phyloP scores from a whole-genome alignment of 2,888 invertebrate genomes.

The Dicyrtomina minuta region DNA sequence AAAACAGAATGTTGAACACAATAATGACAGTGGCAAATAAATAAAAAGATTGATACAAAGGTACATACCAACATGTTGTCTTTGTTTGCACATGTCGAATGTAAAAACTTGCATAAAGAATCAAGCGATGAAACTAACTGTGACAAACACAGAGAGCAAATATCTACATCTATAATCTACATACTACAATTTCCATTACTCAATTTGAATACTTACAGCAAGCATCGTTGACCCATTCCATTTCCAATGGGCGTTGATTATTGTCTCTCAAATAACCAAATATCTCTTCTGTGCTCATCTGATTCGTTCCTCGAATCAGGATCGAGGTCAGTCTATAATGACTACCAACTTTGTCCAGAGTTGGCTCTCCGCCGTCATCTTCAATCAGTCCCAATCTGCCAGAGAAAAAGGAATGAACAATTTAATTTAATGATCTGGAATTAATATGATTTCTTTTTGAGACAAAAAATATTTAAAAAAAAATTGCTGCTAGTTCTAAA shows the following conservation, averaged over 20 bases:
- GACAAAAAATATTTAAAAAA: background rate
- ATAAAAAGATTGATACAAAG: too few species aligned
- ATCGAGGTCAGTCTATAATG: slow-evolving; percentile 71
- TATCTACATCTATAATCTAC: background rate
- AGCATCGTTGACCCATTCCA: slow-evolving; percentile 79
- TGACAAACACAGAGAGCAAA: too few species aligned
- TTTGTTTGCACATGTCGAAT: too few species aligned
- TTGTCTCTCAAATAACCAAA: slow-evolving; percentile 76
- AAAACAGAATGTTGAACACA: too few species aligned
- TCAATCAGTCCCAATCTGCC: slow-evolving; percentile 42
- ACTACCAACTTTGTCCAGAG: slow-evolving; percentile 57
- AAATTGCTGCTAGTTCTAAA: background rate
- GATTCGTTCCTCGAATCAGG: slow-evolving; percentile 72
- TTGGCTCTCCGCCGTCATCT: slow-evolving; percentile 44
- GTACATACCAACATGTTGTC: too few species aligned
- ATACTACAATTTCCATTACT: background rate
- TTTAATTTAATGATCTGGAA: background rate
- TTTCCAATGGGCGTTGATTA: slow-evolving; percentile 65
- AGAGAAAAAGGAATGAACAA: background rate
- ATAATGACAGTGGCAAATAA: too few species aligned
- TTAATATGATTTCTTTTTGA: background rate
- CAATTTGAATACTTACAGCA: too few species aligned
- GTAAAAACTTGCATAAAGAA: too few species aligned
- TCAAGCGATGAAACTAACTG: too few species aligned
- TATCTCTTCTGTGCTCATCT: slow-evolving; percentile 75